Base-by-base conservation (phyloP, 2,113 vertebrate genomes). In the Neodontobutis hainanensis region DNA sequence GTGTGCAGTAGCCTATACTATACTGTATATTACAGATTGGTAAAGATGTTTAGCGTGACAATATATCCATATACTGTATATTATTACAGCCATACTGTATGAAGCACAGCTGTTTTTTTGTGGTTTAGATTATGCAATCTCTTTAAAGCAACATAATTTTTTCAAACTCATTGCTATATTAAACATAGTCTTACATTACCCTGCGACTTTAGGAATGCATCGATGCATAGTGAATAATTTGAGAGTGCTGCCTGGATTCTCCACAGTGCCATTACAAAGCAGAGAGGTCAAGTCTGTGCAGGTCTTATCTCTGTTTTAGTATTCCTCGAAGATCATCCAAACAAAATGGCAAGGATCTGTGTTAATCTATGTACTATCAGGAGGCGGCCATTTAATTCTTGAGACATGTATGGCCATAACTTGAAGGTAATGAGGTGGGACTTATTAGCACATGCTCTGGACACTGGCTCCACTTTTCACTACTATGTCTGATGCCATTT, bases 331-430 rank as follows among this genome's bases (percentile, higher is more conserved):
- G 86, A 87, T 82, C 84, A 85, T 73, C 52, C 49, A 73, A 82
- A 86, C 80, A 91, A 83, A 88, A 85, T 70, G 77, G 71, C 51
- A 46, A 73, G 77, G 86, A 87, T 89, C 78, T 77, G 57, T 65
- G 68, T 80, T 85, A 88, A 89, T 90, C 84, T 83, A 27, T 61
- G 71, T 57, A 51, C 46, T 77, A 78, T 81, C 75, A 67, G 70
- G 81, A 68, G 81, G 58, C 36, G 5, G 68, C 70, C 71, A 68
- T 85, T 89, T 76, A 73, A 70, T 78, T 78, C 70, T 51, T 52
- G 51, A 75, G 80, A 85, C 87, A 92, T 92, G 91, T 65, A 57
- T 57, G 15, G 77, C 85, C 90, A 92, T 89, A 92, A 87, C 69
- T 92, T 80, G 82, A 78, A 84, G 69, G 76, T 91, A 92, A 91